These are phyloP conservation scores for Tympanuchus pallidicinctus DNA, from an alignment of 2,113 vertebrate genomes.

Conservation along the genomic window DNA sequence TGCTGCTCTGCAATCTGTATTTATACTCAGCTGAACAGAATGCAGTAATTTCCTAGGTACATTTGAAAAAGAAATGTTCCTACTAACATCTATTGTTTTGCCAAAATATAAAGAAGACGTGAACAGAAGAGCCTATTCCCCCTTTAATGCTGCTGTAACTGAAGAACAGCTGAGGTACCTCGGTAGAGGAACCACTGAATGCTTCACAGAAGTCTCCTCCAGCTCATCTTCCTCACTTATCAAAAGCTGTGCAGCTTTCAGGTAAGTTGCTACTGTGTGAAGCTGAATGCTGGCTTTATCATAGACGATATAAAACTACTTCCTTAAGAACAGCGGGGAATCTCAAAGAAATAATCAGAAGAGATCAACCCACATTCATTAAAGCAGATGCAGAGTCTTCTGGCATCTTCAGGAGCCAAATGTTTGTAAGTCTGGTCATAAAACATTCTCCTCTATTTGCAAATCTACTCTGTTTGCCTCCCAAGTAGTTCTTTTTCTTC, in stretches of 20 bases:
- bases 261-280: not conserved
- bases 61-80: not conserved
- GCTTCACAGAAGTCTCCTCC: not conserved
- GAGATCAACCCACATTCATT: not conserved
- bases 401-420: conserved; percentile 37
- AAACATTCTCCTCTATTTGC: conserved; percentile 54
- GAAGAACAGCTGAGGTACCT: not conserved
- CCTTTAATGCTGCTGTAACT: not conserved
- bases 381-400: conserved; percentile 46
- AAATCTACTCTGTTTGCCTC: conserved; percentile 47
- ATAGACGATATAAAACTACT: not conserved
- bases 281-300: not conserved
- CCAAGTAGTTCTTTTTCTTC: conserved; percentile 40
- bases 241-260: not conserved
- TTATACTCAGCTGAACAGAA: conserved; percentile 6
- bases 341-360: conserved; percentile 38
- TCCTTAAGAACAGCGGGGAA: not conserved
- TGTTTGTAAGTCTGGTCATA: conserved; percentile 41
- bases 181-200: not conserved
- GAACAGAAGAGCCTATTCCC: not conserved
- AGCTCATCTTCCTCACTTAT: not conserved
- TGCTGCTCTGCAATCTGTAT: not conserved
- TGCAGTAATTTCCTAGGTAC: not conserved
- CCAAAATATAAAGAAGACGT: not conserved
- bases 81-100: not conserved